Percentiles rank a stretch among this genome's conserved stretches.
Conservation (phyloP, 1,140 invertebrate species). For the Aphis gossypii region DNA sequence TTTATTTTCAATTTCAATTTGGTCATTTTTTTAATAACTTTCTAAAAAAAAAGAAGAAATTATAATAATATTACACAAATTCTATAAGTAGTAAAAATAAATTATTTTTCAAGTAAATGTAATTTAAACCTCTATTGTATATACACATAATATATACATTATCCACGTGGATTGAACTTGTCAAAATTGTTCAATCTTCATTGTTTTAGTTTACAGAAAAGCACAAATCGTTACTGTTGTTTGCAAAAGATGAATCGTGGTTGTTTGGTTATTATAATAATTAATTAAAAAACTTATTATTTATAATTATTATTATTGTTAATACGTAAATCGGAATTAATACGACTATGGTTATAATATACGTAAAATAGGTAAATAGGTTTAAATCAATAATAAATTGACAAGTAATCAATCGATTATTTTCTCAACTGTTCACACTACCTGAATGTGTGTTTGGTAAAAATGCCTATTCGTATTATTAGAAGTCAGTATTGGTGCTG, state of each 20-base stretch:
- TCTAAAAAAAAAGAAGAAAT: not conserved
- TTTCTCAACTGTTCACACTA: not conserved
- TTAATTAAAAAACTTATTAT: not conserved
- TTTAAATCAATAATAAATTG: not conserved
- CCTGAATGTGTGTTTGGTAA: not conserved
- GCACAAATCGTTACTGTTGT: not conserved
- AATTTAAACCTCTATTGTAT: slow-evolving; percentile 2
- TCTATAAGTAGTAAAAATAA: not conserved
- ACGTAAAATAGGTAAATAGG: not conserved
- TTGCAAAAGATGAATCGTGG: not conserved
- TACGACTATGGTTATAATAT: not conserved
- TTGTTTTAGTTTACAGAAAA: not conserved
- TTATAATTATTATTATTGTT: not conserved
- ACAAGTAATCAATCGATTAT: not conserved
- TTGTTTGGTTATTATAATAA: not conserved
- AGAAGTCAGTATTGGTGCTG: slow-evolving; percentile 40
- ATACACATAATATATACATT: not conserved
- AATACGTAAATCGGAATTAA: not conserved
- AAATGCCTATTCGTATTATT: not conserved
- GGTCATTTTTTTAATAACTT: not conserved
- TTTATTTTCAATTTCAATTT: slow-evolving; percentile 20
- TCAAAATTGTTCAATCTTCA: not conserved
- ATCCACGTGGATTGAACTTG: not conserved
- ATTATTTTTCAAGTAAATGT: not conserved
- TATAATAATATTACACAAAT: not conserved